Base-by-base conservation (phyloP, 2,797 vertebrate genomes). In the Sciurus vulgaris region DNA sequence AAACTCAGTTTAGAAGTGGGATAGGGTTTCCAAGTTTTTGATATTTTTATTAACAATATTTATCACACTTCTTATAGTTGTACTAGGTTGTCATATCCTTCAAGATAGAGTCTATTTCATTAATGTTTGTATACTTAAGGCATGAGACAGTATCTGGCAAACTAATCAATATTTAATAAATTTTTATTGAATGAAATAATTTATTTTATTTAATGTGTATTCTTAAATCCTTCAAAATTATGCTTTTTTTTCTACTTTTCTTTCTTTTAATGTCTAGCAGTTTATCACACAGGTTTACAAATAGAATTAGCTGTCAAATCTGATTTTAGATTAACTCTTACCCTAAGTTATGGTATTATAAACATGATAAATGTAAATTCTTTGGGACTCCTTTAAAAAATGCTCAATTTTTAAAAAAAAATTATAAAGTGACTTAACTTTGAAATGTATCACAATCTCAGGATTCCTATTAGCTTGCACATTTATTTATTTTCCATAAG, bases 141-240 rank as follows among this genome's bases (percentile, higher is more conserved):
- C 41, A 20, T 12, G n/a, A 0, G 22, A 73, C 15, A 77, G n/a
- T 44, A 65, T 18, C 41, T 92, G 54, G 26, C 0, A 78, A n/a
- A 8, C 24, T 73, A 82, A 67, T 11, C 24, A 17, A 88, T 92
- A 81, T 12, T 41, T 49, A 70, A 28, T 73, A 72, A 86, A 56
- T 44, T 79, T 56, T 69, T n/a, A 12, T 49, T 84, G 8, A 86
- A 47, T 47, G 17, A 89, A 84, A 83, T 14, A 41, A 63, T 85
- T 87, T 79, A 56, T 59, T 86, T 79, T 44, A 83, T 67, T 90
- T 86, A 76, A 78, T 61, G 41, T 26, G 65, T 5, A 86, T n/a
- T 79, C 74, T 89, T 79, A 86, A 82, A 56, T 74, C n/a, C 44
- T 91, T 91, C 73, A 69, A 93, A 76, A 81, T 85, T 5, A 77